Conservation (phyloP, 1,140 invertebrate genomes). For the Heliconius hewitsoni region DNA sequence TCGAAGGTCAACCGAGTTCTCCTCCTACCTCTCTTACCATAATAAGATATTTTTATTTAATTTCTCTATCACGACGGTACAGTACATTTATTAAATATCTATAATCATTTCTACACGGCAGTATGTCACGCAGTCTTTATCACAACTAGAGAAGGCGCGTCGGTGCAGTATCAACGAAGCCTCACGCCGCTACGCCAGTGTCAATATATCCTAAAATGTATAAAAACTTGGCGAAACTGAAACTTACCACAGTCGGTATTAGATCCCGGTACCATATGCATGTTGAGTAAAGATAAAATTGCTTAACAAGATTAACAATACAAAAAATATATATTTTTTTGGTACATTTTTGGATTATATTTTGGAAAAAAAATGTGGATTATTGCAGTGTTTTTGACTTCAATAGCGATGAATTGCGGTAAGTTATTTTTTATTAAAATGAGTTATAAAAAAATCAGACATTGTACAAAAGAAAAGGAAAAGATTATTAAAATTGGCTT, state of each 20-base stretch:
- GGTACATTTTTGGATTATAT: background rate
- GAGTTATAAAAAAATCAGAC: too few species aligned
- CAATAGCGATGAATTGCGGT: conserved; percentile 23
- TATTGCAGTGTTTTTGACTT: conserved; percentile 23
- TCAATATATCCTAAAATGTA: conserved; percentile 32
- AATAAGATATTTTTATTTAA: too few species aligned
- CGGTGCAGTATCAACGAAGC: conserved; percentile 28
- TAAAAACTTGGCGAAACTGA: conserved; percentile 29
- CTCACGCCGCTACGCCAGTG: conserved; percentile 2
- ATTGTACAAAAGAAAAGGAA: too few species aligned
- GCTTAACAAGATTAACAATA: background rate
- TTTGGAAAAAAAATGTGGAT: conserved; percentile 25
- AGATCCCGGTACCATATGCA: conserved; percentile 2
- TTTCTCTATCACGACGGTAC: background rate
- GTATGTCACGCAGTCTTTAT: conserved; percentile 29
- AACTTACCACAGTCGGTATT: conserved; percentile 30
- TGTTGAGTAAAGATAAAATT: background rate
- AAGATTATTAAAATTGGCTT: too few species aligned
- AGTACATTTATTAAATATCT: background rate
- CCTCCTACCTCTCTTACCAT: too few species aligned
- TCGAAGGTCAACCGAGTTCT: too few species aligned
- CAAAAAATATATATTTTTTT: background rate
- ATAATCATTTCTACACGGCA: background rate
- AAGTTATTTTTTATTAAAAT: background rate
- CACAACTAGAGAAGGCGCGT: conserved; percentile 25